These are phyloP conservation scores for Phorcus lineatus DNA, from an alignment of 2,888 invertebrate species.

Conservation along the genomic window DNA sequence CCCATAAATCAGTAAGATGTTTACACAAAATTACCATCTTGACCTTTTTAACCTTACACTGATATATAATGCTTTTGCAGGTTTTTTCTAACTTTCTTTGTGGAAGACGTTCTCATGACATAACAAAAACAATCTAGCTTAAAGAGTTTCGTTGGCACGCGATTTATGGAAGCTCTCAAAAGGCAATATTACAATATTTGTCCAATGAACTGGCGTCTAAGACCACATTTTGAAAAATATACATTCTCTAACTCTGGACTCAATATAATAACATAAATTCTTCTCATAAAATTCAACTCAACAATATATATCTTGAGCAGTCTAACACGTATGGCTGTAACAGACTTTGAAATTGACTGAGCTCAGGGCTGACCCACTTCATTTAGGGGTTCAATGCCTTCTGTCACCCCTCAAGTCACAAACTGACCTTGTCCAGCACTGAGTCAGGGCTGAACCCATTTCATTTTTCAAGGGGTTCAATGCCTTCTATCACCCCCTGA, in stretches of 20 bases:
- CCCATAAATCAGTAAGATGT: too few relatives aligned
- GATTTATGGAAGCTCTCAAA: background rate
- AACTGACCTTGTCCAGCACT: too few relatives aligned
- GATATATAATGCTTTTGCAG: too few relatives aligned
- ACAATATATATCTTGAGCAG: constrained; percentile 28
- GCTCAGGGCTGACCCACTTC: constrained; percentile 9
- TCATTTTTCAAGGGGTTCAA: too few relatives aligned
- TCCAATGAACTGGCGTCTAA: constrained; percentile 7
- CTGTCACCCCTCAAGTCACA: too few relatives aligned
- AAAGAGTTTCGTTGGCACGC: background rate
- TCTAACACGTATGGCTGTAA: background rate
- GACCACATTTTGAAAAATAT: constrained; percentile 9
- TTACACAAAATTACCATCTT: too few relatives aligned
- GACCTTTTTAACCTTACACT: too few relatives aligned
- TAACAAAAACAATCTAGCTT: background rate
- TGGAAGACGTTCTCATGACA: too few relatives aligned
- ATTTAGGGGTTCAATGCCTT: background rate
- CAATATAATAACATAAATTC: constrained; percentile 19
- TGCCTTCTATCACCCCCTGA: too few relatives aligned
- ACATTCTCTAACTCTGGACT: constrained; percentile 21
- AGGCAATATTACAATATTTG: background rate
- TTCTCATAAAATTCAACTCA: constrained; percentile 25
- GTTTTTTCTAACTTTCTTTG: too few relatives aligned
- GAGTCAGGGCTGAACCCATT: too few relatives aligned
- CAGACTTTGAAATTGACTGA: background rate